Percentiles rank a stretch among this genome's conserved stretches.
Conservation (phyloP, 2,888 invertebrate genomes). For the Nudaria mundana region DNA sequence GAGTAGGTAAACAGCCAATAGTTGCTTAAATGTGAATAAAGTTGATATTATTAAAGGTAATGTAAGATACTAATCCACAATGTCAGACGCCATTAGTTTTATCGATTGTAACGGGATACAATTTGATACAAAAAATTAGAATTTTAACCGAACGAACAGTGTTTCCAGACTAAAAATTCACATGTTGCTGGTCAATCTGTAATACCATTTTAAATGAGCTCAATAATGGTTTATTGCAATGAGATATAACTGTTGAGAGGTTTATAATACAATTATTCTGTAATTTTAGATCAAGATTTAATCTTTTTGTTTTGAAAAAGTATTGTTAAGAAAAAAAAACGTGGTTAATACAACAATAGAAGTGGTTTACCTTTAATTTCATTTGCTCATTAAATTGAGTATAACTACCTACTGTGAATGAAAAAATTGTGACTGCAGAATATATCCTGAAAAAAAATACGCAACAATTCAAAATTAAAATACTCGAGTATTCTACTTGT, state of each 20-base stretch:
- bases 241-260: constrained; percentile 11
- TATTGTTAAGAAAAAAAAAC: neutral
- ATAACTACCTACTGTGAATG: too few relatives aligned
- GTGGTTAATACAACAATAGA: constrained; percentile 6
- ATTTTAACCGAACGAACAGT: constrained; percentile 9
- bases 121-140: too few relatives aligned
- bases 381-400: constrained; percentile 6
- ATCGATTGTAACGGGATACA: too few relatives aligned
- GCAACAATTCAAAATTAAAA: too few relatives aligned
- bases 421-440: too few relatives aligned
- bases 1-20: too few relatives aligned
- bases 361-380: constrained; percentile 12
- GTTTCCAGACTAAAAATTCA: constrained; percentile 21
- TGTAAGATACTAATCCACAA: too few relatives aligned
- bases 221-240: constrained; percentile 9
- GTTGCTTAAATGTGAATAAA: too few relatives aligned
- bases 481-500: too few relatives aligned
- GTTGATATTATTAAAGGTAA: too few relatives aligned
- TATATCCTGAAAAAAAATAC: too few relatives aligned
- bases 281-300: constrained; percentile 13
- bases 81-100: too few relatives aligned
- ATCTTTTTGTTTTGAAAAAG: constrained; percentile 14
- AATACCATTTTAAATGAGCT: constrained; percentile 27
- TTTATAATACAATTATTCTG: constrained; percentile 32
- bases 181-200: constrained; percentile 3